phyloP scores from a whole-genome alignment of 1,140 invertebrate species.

The Bombus sibiricus region DNA sequence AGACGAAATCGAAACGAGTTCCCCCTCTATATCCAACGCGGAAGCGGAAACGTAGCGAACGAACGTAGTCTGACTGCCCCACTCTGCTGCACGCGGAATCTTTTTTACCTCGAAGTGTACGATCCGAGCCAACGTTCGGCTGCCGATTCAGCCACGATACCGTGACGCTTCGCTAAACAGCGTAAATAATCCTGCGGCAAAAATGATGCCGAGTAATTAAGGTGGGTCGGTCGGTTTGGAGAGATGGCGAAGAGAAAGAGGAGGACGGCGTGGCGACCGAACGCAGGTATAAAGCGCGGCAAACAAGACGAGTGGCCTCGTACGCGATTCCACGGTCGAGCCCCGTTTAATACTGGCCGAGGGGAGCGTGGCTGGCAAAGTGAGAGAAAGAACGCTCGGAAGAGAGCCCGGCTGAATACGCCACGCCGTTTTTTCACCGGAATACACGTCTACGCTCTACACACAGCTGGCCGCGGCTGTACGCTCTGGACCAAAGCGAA shows the following conservation, averaged over 20 bases:
- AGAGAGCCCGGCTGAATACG: neutral
- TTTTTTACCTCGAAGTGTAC: neutral
- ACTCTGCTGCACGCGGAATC: neutral
- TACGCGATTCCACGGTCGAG: constrained; percentile 52
- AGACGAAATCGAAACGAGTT: constrained; percentile 14
- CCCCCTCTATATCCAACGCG: neutral
- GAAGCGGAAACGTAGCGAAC: constrained; percentile 5
- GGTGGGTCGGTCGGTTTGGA: neutral
- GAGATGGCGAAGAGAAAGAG: neutral
- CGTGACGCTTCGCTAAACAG: constrained; percentile 49
- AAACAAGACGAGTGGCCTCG: constrained; percentile 47
- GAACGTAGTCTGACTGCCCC: neutral
- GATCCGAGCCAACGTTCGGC: neutral
- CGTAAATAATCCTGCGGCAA: constrained; percentile 43
- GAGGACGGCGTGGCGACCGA: neutral
- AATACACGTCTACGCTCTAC: neutral
- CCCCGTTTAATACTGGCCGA: constrained; percentile 16
- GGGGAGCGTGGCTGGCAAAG: neutral
- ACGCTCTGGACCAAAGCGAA: neutral
- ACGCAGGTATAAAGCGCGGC: constrained; percentile 45
- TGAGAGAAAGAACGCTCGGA: neutral
- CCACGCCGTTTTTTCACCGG: constrained; percentile 28
- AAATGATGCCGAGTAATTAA: constrained; percentile 52
- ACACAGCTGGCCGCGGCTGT: neutral
- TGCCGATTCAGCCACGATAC: neutral